Base-by-base conservation (phyloP, 2,797 vertebrate species). In the Falco cherrug region DNA sequence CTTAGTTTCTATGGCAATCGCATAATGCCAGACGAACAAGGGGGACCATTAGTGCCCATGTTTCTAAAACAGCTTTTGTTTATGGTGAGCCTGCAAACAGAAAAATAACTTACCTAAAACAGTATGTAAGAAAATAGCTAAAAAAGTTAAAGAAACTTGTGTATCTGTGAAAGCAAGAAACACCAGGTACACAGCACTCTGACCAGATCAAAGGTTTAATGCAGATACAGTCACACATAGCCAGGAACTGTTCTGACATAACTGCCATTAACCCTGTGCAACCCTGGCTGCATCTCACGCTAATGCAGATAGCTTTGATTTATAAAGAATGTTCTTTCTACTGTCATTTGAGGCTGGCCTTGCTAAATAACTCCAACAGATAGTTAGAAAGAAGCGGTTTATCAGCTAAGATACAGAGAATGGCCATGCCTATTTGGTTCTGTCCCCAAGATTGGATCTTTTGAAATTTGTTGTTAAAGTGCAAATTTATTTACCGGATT, bases 161-260 rank as follows among this genome's bases (percentile, higher is more conserved):
- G 15, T 51, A 33, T 39, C 60, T 41, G 50, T 65, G 64, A 71
- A 69, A 81, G 43, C 51, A 89, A 87, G 74, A 63, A 81, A 47
- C 26, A 47, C 4, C 39, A 84, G 28, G 5, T 39, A 21, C 7
- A n/a, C 25, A 84, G 63, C 6, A 5, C 50, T 57, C 21, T 53
- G 63, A 81, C 65, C 4, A 28, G 0, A 0, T 9, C 24, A 10
- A 51, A 87, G 53, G 14, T 60, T 63, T 3, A n/a, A 6, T 50
- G 39, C 43, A 64, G 35, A 26, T 8, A 29, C 0, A 2, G 20
- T 45, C 3, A 1, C 51, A 80, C 11, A 45, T 1, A 29, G 35
- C 37, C 41, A 83, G 29, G n/a, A 68, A 19, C n/a, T 53, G 14
- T 70, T 69, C 51, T 5, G n/a, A 76, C 29, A 21, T 45, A 83